Percentiles rank a stretch among this genome's conserved stretches.
These are phyloP conservation scores for Leptoclinus maculatus DNA, from an alignment of 2,797 vertebrate genomes.

Conservation along the genomic window DNA sequence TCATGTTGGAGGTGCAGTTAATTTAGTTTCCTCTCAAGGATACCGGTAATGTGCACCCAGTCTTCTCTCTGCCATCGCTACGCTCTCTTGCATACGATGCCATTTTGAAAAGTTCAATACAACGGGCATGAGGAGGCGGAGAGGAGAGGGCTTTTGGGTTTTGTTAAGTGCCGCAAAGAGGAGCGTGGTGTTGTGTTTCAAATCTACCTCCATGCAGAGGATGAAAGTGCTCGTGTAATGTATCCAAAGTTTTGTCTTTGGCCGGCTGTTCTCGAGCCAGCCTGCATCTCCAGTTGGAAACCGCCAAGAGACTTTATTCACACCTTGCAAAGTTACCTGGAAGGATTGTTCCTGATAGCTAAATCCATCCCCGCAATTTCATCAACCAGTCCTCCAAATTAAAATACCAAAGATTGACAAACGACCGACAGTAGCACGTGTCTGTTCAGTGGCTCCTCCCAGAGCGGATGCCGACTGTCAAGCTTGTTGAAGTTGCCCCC, in stretches of 20 bases:
- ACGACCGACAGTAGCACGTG: neutral
- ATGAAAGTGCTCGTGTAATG: neutral
- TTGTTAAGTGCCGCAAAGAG: constrained; percentile 16
- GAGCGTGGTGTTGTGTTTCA: neutral
- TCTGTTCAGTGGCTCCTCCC: neutral
- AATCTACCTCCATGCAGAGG: neutral
- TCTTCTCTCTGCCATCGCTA: constrained; percentile 11
- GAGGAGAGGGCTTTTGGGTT: neutral
- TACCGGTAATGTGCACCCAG: constrained; percentile 25
- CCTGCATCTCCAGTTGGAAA: neutral
- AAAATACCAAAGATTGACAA: neutral
- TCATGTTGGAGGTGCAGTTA: constrained; percentile 34
- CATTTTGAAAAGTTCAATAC: constrained; percentile 28
- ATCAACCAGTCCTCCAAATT: neutral
- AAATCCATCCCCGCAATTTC: neutral
- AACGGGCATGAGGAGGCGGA: neutral
- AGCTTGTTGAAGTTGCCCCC: neutral
- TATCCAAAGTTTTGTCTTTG: neutral
- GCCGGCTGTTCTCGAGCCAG: neutral
- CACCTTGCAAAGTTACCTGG: neutral
- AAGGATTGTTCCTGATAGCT: neutral
- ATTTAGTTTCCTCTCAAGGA: constrained; percentile 57
- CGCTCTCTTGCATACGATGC: neutral
- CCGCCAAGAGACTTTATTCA: neutral
- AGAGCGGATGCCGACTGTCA: neutral